These are phyloP conservation scores for human DNA, from an alignment of 2,113 vertebrate genomes.

Conservation along the genomic window GRCh38 chr18:69784501-69785000, in stretches of 20 bases:
- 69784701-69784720: neutral
- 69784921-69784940: neutral
- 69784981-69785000: constrained; percentile 30
- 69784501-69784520: neutral
- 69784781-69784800: constrained; percentile 24
- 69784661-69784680: constrained; percentile 40
- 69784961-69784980: constrained; percentile 19
- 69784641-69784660: constrained; percentile 29
- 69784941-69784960: neutral
- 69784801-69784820: constrained; percentile 68
- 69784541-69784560: neutral
- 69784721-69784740: constrained; percentile 19
- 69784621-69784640: neutral
- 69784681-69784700: neutral
- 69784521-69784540: neutral
- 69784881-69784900: neutral
- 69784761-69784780: constrained; percentile 40
- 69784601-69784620: constrained; percentile 14
- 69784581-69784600: constrained; percentile 18
- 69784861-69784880: neutral
- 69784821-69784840: constrained; percentile 15
- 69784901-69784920: neutral
- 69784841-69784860: constrained; percentile 62
- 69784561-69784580: constrained; percentile 26
- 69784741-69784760: neutral